phyloP scores from a whole-genome alignment of 2,113 vertebrate genomes.

The Raja brachyura region DNA sequence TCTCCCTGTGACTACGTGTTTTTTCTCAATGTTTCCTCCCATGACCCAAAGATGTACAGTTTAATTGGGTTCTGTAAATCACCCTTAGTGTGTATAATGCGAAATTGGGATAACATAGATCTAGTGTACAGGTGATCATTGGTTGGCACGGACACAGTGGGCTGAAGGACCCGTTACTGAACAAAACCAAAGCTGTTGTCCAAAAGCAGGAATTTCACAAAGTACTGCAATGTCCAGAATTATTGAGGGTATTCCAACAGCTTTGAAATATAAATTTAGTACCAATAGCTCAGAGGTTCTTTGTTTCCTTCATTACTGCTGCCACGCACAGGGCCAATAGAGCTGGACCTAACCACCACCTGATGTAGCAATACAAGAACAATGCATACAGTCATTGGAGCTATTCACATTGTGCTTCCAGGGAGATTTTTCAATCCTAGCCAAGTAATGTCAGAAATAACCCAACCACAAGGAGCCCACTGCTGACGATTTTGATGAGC shows the following conservation, averaged over 20 bases:
- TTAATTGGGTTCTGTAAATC: too few species aligned
- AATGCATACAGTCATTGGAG: neutral
- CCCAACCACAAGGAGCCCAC: neutral
- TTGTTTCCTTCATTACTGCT: neutral
- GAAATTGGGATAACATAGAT: too few species aligned
- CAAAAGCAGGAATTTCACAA: neutral
- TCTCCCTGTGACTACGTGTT: too few species aligned
- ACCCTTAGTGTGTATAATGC: too few species aligned
- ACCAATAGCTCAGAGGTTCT: neutral
- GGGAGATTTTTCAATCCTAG: neutral
- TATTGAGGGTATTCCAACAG: neutral
- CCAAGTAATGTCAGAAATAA: neutral
- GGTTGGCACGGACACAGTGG: too few species aligned
- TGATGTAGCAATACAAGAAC: neutral
- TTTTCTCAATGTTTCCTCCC: too few species aligned
- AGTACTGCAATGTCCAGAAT: neutral
- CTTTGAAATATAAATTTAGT: neutral
- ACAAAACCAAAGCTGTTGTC: neutral
- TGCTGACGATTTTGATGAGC: neutral
- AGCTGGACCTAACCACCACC: neutral
- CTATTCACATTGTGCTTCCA: neutral
- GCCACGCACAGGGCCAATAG: neutral
- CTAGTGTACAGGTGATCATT: too few species aligned
- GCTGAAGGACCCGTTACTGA: too few species aligned
- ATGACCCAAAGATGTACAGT: too few species aligned